Evolutionary conservation across 2,113 vertebrate genomes (phyloP), one percentile per base, ranked within the genome.

Genomic region (Pomatostomus ruficeps): DNA sequence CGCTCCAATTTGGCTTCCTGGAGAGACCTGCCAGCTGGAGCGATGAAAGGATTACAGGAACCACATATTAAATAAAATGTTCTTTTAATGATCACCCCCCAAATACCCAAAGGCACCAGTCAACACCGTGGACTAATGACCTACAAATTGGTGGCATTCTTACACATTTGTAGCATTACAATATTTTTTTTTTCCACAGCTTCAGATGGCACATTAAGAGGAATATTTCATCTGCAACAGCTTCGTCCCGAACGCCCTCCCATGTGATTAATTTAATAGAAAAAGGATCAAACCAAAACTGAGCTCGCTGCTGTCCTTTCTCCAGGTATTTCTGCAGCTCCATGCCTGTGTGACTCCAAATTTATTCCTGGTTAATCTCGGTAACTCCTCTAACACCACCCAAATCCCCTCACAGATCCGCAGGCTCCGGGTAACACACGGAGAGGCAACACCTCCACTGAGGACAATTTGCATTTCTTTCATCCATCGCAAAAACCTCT

Each of bases 51-150:
- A 42, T 74, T 26, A 33, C 65, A 91, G 82, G 61, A 84, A 88
- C 45, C 76, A 76, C 21, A 49, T 0, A 0, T 93, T 78, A 88
- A 96, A 93, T 75, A 91, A 96, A 93, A 93, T 54, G 55, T 85
- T 62, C 5, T 91, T 96, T 96, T 96, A 97, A 97, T 96, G 88
- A 75, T 78, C 7, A 35, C 46, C 91, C 82, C 95, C 96, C 89
- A 14, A n/a, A 92, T 79, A 95, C 86, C 94, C 96, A 79, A 97
- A 97, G 97, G 97, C 96, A 97, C 97, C 76, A 94, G 86, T 96
- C 95, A 84, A 92, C 93, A 81, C 91, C 14, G 79, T 58, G 89
- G 95, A 96, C 93, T 88, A 96, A 97, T 91, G 90, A 71, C 97
- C 78, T 95, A 87, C 96, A 95, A 49, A 82, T 61, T 10, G 29